Evolutionary conservation across 2,888 invertebrate genomes (phyloP).

Genomic region (Phrixothrix hirtus): DNA sequence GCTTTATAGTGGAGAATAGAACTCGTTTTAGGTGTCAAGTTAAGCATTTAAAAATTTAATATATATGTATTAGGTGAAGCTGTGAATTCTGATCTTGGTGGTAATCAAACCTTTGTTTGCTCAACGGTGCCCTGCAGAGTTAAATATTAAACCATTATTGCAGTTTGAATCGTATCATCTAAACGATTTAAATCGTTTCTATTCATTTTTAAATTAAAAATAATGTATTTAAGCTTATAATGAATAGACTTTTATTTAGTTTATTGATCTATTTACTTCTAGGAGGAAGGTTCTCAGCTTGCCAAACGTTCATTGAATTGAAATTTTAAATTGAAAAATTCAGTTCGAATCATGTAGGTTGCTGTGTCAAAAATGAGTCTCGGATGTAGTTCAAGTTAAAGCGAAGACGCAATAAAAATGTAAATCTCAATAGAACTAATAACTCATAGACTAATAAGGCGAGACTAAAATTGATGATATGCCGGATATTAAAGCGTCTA

Average conservation of each 20-base stretch:
- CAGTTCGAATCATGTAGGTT: background rate
- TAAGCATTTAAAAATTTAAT: slow-evolving; percentile 56
- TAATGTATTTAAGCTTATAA: no score
- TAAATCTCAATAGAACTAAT: slow-evolving; percentile 31
- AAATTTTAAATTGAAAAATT: no score
- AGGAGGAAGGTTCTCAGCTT: no score
- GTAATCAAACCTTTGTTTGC: slow-evolving; percentile 54
- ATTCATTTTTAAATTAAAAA: no score
- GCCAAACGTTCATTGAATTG: no score
- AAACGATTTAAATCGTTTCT: no score
- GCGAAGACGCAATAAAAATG: slow-evolving; percentile 32
- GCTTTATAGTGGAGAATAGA: no score
- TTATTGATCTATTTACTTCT: no score
- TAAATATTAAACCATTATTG: slow-evolving; percentile 58
- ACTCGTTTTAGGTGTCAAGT: no score
- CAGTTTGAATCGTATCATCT: slow-evolving; percentile 48
- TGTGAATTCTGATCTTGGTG: slow-evolving; percentile 50
- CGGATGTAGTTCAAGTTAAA: background rate
- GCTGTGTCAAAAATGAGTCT: no score
- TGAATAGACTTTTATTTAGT: no score
- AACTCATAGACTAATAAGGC: slow-evolving; percentile 38
- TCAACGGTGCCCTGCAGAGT: slow-evolving; percentile 56
- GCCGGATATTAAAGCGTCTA: slow-evolving; percentile 50
- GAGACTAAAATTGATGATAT: slow-evolving; percentile 49
- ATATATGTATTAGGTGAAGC: slow-evolving; percentile 54